Evolutionary conservation across 1,140 invertebrate genomes (phyloP).

Genomic region (Andricus grossulariae): DNA sequence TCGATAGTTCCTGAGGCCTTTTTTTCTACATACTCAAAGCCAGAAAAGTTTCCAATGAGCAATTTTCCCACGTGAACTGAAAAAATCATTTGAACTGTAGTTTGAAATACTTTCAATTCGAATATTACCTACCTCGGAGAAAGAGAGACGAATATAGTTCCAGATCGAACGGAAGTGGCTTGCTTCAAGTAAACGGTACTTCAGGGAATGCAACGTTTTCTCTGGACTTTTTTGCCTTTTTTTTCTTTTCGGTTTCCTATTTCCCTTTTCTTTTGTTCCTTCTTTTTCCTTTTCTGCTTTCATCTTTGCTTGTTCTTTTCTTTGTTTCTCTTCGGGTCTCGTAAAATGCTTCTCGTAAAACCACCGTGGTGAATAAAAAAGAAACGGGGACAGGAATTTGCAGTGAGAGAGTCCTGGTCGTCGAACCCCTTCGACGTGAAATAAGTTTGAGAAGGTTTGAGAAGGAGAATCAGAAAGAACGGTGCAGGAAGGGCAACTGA

Average conservation of each 20-base stretch:
- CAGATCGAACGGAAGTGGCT: background rate
- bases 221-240: background rate
- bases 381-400: background rate
- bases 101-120: too few species aligned
- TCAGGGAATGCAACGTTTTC: constrained; percentile 11
- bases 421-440: background rate
- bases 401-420: background rate
- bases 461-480: background rate
- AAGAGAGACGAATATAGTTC: background rate
- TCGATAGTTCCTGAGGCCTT: too few species aligned
- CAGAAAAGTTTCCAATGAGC: too few species aligned
- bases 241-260: background rate
- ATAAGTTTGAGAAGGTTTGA: constrained; percentile 2
- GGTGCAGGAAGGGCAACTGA: background rate
- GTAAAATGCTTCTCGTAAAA: constrained; percentile 4
- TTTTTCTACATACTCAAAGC: too few species aligned
- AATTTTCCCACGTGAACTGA: too few species aligned
- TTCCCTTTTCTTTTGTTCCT: background rate
- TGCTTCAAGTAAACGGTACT: constrained; percentile 6
- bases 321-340: background rate
- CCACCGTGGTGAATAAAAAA: background rate
- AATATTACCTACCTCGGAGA: background rate
- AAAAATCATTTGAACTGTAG: too few species aligned
- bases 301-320: background rate
- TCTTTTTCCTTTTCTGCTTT: background rate